Evolutionary conservation across 2,113 vertebrate species (phyloP).

Genomic region (Anarrhichthys ocellatus): DNA sequence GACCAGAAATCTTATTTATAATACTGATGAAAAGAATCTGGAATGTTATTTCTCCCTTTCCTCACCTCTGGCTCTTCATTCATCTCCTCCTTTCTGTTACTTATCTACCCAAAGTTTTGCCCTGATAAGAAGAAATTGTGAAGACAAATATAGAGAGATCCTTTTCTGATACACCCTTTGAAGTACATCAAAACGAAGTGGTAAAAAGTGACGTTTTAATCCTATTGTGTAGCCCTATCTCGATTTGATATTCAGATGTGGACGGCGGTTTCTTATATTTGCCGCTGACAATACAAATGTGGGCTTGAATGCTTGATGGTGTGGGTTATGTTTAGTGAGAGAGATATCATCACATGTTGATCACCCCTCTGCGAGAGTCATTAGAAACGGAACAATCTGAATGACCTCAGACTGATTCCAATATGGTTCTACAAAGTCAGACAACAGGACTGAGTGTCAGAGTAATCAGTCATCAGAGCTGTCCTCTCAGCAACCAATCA

Average conservation of each 20-base stretch:
- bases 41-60: background rate
- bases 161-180: background rate
- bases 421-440: conserved; percentile 66
- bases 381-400: conserved; percentile 51
- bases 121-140: background rate
- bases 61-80: background rate
- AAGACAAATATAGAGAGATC: conserved; percentile 2
- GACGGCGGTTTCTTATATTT: conserved; percentile 25
- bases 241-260: conserved; percentile 35
- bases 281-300: conserved; percentile 11
- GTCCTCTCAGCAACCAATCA: conserved; percentile 70
- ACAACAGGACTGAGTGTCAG: conserved; percentile 59
- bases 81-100: background rate
- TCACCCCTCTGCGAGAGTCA: conserved; percentile 45
- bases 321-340: conserved; percentile 43
- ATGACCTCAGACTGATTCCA: conserved; percentile 60
- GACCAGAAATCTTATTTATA: background rate
- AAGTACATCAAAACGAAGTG: background rate
- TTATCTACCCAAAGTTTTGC: background rate
- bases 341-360: conserved; percentile 58
- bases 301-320: conserved; percentile 32
- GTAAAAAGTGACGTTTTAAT: conserved; percentile 22
- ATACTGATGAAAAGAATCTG: background rate
- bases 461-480: conserved; percentile 73
- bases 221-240: background rate